phyloP scores from a whole-genome alignment of 2,888 invertebrate species.

The Graphium colonna region DNA sequence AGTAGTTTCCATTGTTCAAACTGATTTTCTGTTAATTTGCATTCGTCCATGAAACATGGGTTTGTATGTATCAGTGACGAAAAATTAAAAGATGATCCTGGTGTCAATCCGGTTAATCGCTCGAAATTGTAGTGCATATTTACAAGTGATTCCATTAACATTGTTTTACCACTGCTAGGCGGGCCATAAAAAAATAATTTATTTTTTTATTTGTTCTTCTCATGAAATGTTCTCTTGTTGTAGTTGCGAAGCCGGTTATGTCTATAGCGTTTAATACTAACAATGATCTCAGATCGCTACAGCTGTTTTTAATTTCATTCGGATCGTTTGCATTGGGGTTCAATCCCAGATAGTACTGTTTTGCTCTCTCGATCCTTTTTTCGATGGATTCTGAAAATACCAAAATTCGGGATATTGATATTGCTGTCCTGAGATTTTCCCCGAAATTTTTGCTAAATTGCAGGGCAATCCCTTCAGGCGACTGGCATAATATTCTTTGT shows the following conservation, averaged over 20 bases:
- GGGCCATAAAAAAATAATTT: too few relatives aligned
- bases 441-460: slow-evolving; percentile 24
- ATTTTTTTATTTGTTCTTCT: slow-evolving; percentile 19
- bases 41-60: not conserved
- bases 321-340: not conserved
- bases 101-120: slow-evolving; percentile 29
- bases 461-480: slow-evolving; percentile 28
- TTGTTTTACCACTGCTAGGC: not conserved
- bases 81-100: not conserved
- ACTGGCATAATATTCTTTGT: slow-evolving; percentile 20
- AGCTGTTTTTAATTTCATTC: not conserved
- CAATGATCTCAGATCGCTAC: not conserved
- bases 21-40: too few relatives aligned
- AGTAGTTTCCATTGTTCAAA: too few relatives aligned
- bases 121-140: slow-evolving; percentile 30
- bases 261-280: not conserved
- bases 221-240: slow-evolving; percentile 20
- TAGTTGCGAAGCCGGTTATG: not conserved
- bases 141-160: slow-evolving; percentile 19
- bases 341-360: not conserved
- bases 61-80: not conserved
- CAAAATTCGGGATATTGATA: slow-evolving; percentile 26
- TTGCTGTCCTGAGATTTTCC: slow-evolving; percentile 25
- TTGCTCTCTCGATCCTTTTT: slow-evolving; percentile 21
- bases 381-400: slow-evolving; percentile 24